Conservation (phyloP, 1,140 invertebrate genomes). For the Sycophaga agraensis region DNA sequence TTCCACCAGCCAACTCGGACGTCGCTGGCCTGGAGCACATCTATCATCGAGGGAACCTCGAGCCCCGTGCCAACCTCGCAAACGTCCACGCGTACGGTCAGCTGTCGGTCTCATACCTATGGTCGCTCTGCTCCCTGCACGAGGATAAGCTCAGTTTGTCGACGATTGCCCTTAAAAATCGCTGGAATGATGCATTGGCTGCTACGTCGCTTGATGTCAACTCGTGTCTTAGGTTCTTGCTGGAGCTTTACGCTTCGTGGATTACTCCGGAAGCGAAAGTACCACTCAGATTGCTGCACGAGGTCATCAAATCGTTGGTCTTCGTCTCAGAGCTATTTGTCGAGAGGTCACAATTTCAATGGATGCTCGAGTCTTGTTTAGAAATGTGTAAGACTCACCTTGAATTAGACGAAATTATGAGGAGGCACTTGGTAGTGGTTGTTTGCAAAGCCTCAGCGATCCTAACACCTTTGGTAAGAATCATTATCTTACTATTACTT, state of each 20-base stretch:
- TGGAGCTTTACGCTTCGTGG: constrained; percentile 81
- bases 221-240: constrained; percentile 82
- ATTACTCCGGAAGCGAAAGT: constrained; percentile 58
- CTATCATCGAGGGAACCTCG: constrained; percentile 52
- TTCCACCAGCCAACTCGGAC: constrained; percentile 1
- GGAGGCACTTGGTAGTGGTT: constrained; percentile 70
- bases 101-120: constrained; percentile 58
- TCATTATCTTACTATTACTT: neutral
- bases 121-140: constrained; percentile 50
- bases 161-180: constrained; percentile 42
- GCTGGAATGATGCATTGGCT: constrained; percentile 48
- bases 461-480: constrained; percentile 59
- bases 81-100: constrained; percentile 57
- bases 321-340: constrained; percentile 73
- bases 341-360: constrained; percentile 69
- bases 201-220: constrained; percentile 73
- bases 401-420: constrained; percentile 71
- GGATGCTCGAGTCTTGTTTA: constrained; percentile 71
- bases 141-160: constrained; percentile 50
- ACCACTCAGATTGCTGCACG: constrained; percentile 65
- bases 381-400: constrained; percentile 66
- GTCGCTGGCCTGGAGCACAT: constrained; percentile 45
- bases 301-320: constrained; percentile 69
- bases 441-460: constrained; percentile 71
- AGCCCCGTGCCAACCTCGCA: constrained; percentile 36